Percentiles rank a stretch among this genome's conserved stretches.
These are phyloP conservation scores for Hirundo rustica DNA, from an alignment of 2,797 vertebrate species.

Conservation along the genomic window DNA sequence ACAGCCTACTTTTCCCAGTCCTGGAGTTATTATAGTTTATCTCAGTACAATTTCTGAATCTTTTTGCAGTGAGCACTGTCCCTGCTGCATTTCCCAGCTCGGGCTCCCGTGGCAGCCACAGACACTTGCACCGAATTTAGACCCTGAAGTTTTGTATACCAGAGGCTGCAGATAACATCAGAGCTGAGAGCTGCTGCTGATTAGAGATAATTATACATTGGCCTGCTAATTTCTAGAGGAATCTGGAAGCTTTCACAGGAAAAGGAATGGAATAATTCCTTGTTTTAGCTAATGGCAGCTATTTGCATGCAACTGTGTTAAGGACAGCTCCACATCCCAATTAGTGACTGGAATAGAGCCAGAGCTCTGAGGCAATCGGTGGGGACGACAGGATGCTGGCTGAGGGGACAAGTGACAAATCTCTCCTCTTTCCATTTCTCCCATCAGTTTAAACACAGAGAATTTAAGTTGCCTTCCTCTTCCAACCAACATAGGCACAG, in stretches of 20 bases:
- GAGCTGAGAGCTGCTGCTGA: background rate
- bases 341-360: background rate
- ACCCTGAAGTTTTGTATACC: background rate
- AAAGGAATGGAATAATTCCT: conserved; percentile 8
- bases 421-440: background rate
- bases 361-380: background rate
- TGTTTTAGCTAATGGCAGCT: background rate
- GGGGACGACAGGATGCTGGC: background rate
- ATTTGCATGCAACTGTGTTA: background rate
- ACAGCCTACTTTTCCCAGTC: background rate
- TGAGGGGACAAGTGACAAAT: background rate
- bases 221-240: background rate
- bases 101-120: background rate
- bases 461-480: background rate
- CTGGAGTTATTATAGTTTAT: background rate
- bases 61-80: background rate
- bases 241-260: conserved; percentile 20
- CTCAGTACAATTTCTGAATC: background rate
- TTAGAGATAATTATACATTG: background rate
- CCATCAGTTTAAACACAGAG: background rate
- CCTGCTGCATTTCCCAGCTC: background rate
- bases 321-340: background rate
- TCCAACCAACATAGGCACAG: background rate
- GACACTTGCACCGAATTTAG: background rate
- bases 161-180: background rate